These are phyloP conservation scores for Saguinus midas DNA, from an alignment of 2,113 vertebrate species.

Conservation along the genomic window DNA sequence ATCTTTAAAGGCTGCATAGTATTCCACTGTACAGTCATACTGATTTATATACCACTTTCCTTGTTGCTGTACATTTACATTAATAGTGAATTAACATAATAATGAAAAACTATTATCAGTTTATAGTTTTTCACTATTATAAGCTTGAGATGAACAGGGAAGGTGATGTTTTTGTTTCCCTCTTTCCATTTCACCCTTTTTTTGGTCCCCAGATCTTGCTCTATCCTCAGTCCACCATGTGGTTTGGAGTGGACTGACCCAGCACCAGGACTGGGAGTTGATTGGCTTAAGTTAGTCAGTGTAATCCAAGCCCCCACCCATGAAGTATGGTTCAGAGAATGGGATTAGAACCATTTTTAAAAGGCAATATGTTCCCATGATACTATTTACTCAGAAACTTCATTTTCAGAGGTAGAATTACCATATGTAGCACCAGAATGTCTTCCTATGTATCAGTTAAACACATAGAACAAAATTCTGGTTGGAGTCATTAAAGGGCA, in stretches of 20 bases:
- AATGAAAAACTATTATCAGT: too few relatives aligned
- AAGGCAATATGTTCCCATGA: neutral
- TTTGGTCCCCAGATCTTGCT: neutral
- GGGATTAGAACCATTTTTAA: neutral
- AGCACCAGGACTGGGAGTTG: neutral
- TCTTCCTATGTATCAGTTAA: neutral
- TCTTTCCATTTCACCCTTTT: neutral
- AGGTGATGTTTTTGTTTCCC: neutral
- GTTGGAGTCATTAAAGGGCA: neutral
- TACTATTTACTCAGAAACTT: neutral
- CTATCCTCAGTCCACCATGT: neutral
- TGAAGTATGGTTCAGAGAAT: neutral
- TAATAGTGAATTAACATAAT: neutral
- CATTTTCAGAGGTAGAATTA: neutral
- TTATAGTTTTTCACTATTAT: neutral
- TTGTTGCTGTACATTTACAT: neutral
- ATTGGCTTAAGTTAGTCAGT: neutral
- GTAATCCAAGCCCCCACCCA: too few relatives aligned
- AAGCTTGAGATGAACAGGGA: neutral
- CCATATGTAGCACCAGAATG: neutral
- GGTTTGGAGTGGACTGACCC: neutral
- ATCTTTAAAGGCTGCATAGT: neutral
- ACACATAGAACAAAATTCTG: neutral
- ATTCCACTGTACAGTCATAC: neutral
- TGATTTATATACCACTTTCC: neutral